These are phyloP conservation scores for Neocrepidodera transversa DNA, from an alignment of 2,888 invertebrate genomes.

Conservation along the genomic window DNA sequence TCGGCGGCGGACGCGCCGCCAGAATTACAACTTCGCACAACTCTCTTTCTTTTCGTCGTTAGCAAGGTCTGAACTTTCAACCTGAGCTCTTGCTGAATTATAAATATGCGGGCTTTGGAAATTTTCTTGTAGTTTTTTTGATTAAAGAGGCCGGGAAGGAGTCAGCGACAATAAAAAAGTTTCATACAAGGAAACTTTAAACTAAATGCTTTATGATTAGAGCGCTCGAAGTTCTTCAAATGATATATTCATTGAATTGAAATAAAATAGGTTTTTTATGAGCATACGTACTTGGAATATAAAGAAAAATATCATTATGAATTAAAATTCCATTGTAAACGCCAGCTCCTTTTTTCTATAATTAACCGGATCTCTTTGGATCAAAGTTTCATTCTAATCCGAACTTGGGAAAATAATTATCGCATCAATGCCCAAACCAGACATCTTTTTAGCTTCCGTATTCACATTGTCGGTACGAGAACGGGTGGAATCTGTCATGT, in stretches of 20 bases:
- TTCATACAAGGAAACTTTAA: neutral
- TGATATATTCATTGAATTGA: neutral
- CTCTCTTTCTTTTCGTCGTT: conserved; percentile 31
- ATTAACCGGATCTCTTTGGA: too few species aligned
- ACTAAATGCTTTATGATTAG: conserved; percentile 12
- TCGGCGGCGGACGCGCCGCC: conserved; percentile 35
- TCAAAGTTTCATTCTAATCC: neutral
- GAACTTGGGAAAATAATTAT: conserved; percentile 10
- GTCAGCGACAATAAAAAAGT: conserved; percentile 1
- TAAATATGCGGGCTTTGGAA: conserved; percentile 22
- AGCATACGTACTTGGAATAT: too few species aligned
- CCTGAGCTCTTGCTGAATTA: conserved; percentile 25
- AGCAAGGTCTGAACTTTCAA: conserved; percentile 25
- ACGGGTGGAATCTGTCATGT: conserved; percentile 18
- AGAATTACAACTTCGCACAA: conserved; percentile 44
- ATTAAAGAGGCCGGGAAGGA: conserved; percentile 1
- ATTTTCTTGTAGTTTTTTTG: conserved; percentile 12
- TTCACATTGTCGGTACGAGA: conserved; percentile 9
- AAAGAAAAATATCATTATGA: too few species aligned
- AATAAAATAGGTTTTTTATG: too few species aligned
- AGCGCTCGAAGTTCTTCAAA: neutral
- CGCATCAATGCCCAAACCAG: conserved; percentile 25
- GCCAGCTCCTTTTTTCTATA: too few species aligned
- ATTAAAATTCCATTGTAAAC: too few species aligned
- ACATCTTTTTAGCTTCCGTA: conserved; percentile 13